phyloP scores from a whole-genome alignment of 2,113 vertebrate genomes.

The Falcunculus frontatus region DNA sequence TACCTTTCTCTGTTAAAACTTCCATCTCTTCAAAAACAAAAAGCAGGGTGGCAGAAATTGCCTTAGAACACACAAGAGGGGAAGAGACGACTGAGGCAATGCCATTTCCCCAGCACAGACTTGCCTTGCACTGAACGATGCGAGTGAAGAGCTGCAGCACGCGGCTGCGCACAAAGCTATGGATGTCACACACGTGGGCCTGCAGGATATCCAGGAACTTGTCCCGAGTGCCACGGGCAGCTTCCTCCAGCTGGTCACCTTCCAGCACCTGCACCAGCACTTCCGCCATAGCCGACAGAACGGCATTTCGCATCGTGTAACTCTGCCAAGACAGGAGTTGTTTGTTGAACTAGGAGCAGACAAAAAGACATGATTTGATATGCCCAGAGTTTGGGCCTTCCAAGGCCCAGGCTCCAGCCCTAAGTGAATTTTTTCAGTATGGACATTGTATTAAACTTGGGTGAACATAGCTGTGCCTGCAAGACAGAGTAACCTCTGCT shows the following conservation, averaged over 20 bases:
- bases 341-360: neutral
- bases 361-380: neutral
- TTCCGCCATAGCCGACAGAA: constrained; percentile 86
- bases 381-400: neutral
- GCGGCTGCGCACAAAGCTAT: constrained; percentile 84
- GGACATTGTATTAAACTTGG: neutral
- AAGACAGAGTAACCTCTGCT: neutral
- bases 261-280: constrained; percentile 83
- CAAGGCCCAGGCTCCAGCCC: neutral
- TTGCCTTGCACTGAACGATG: constrained; percentile 87
- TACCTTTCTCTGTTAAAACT: neutral
- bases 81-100: neutral
- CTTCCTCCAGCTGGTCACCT: constrained; percentile 83
- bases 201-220: constrained; percentile 87
- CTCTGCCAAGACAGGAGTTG: constrained; percentile 68
- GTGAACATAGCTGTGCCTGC: neutral
- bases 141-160: constrained; percentile 88
- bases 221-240: constrained; percentile 82
- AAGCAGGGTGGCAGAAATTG: neutral
- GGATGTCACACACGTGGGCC: constrained; percentile 84
- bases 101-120: neutral
- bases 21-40: neutral
- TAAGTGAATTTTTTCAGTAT: neutral
- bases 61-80: neutral
- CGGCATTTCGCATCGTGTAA: constrained; percentile 84